phyloP scores from a whole-genome alignment of 2,113 vertebrate genomes.

The Brienomyrus longianalis region DNA sequence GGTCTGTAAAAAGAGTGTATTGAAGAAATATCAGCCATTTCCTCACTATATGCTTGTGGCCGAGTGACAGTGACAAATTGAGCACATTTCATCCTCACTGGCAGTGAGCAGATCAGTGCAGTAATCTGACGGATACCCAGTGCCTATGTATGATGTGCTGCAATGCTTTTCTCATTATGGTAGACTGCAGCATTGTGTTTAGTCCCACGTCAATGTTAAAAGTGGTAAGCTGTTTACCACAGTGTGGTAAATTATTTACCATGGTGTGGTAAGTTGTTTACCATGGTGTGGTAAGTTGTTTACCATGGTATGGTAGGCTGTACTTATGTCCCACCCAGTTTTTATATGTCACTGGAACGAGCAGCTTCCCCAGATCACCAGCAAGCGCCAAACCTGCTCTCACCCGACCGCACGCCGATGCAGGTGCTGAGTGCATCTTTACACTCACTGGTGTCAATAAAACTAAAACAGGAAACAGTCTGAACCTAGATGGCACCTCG shows the following conservation, averaged over 20 bases:
- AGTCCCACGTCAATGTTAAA: neutral
- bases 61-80: neutral
- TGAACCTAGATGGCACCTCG: neutral
- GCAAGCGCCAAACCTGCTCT: neutral
- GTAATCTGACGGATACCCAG: neutral
- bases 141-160: neutral
- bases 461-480: neutral
- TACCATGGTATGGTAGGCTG: no score
- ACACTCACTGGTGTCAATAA: neutral
- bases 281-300: no score
- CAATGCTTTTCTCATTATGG: neutral
- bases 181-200: neutral
- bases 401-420: neutral
- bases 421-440: neutral
- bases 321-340: neutral
- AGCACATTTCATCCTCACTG: neutral
- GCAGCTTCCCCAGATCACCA: neutral
- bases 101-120: neutral
- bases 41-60: neutral
- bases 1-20: neutral
- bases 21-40: neutral
- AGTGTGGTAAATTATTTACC: no score
- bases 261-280: neutral
- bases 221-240: neutral
- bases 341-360: neutral